These are phyloP conservation scores for Alca torda DNA, from an alignment of 2,797 vertebrate species.

Conservation along the genomic window DNA sequence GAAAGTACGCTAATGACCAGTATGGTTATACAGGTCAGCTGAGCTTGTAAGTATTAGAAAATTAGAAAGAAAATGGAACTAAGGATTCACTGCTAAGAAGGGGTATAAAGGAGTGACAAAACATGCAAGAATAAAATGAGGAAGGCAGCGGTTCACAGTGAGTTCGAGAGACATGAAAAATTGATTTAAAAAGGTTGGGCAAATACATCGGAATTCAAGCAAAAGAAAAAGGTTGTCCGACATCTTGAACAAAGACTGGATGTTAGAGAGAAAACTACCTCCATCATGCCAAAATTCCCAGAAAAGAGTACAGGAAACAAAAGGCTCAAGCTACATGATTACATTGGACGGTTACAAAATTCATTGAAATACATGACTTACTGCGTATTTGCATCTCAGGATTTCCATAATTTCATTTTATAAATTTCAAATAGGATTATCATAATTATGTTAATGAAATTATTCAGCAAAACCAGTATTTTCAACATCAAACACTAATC, in stretches of 20 bases:
- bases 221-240: neutral
- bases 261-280: neutral
- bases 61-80: neutral
- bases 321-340: neutral
- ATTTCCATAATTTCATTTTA: neutral
- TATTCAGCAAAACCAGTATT: neutral
- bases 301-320: neutral
- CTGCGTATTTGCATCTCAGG: neutral
- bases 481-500: neutral
- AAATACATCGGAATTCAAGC: neutral
- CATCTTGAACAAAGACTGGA: neutral
- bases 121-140: neutral
- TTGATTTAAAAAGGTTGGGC: neutral
- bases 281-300: neutral
- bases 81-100: neutral
- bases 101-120: neutral
- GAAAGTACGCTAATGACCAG: neutral
- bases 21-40: neutral
- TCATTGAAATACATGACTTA: neutral
- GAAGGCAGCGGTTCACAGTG: neutral
- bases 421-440: neutral
- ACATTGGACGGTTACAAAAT: neutral
- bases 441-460: neutral
- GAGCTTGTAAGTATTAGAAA: neutral
- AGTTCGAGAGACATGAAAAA: neutral